phyloP scores from a whole-genome alignment of 2,797 vertebrate species.

The Chloroceryle amazona region DNA sequence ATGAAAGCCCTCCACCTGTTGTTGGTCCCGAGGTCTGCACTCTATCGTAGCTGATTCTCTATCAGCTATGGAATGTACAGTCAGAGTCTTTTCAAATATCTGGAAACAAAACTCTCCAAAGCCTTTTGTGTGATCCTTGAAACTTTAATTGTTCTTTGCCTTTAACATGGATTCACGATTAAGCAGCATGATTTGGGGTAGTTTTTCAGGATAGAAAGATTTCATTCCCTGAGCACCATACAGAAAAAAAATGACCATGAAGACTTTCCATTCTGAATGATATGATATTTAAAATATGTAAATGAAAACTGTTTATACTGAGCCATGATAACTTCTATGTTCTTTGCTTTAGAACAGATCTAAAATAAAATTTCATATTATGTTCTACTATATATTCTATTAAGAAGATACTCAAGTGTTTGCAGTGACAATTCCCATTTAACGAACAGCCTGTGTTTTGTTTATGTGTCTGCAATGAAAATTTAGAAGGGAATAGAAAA shows the following conservation, averaged over 20 bases:
- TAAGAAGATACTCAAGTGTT: background rate
- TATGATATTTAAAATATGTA: background rate
- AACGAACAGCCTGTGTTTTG: conserved; percentile 20
- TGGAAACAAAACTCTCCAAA: background rate
- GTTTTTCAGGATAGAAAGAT: background rate
- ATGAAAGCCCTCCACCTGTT: background rate
- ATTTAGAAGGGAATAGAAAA: background rate
- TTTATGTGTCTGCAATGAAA: background rate
- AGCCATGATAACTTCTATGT: background rate
- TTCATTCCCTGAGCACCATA: background rate
- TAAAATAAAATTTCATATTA: background rate
- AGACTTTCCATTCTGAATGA: background rate
- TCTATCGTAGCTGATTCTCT: background rate
- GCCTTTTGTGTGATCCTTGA: background rate
- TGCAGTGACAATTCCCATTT: conserved; percentile 22
- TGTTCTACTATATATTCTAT: background rate
- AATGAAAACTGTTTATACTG: background rate
- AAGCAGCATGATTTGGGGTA: background rate
- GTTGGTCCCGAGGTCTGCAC: background rate
- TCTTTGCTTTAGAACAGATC: background rate
- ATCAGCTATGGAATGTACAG: background rate
- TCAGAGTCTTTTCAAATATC: background rate
- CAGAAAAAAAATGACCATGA: background rate
- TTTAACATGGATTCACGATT: background rate
- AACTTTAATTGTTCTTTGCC: background rate